Conservation (phyloP, 2,888 invertebrate genomes). For the Drosophila borealis region DNA sequence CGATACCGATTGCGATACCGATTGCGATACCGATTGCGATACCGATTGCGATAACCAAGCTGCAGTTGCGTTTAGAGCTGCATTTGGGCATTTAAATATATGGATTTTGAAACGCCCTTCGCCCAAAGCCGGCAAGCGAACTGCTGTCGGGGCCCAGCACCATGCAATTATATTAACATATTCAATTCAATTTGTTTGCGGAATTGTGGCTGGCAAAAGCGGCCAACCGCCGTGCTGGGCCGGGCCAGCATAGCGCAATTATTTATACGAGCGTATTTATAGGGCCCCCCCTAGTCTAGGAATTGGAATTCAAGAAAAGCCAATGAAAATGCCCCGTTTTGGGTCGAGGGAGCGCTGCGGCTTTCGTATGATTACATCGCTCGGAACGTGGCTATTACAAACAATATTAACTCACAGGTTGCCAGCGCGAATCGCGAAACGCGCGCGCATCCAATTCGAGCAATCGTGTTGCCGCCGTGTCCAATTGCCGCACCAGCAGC, state of each 20-base stretch:
- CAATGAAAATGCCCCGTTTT: not conserved
- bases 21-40: slow-evolving; percentile 3
- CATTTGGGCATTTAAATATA: slow-evolving; percentile 58
- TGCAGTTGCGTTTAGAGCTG: slow-evolving; percentile 21
- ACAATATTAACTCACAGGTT: slow-evolving; percentile 65
- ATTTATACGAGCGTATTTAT: slow-evolving; percentile 43
- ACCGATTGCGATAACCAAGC: slow-evolving; percentile 6
- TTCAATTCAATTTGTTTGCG: slow-evolving; percentile 78
- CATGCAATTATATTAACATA: slow-evolving; percentile 76
- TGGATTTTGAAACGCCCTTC: slow-evolving; percentile 59
- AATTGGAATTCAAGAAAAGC: not conserved
- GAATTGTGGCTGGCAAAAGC: slow-evolving; percentile 53
- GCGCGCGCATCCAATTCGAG: slow-evolving; percentile 50
- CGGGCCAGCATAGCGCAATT: slow-evolving; percentile 46
- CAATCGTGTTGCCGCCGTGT: slow-evolving; percentile 51
- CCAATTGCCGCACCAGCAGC: slow-evolving; percentile 57
- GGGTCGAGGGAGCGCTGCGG: not conserved
- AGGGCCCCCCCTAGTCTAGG: not conserved
- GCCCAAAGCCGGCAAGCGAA: not conserved
- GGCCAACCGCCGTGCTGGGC: slow-evolving; percentile 5
- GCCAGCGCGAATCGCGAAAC: slow-evolving; percentile 55
- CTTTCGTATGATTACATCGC: slow-evolving; percentile 60
- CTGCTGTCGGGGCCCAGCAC: slow-evolving; percentile 3
- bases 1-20: slow-evolving; percentile 11
- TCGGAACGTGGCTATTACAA: slow-evolving; percentile 77